phyloP scores from a whole-genome alignment of 1,140 invertebrate genomes.

The Battus philenor region DNA sequence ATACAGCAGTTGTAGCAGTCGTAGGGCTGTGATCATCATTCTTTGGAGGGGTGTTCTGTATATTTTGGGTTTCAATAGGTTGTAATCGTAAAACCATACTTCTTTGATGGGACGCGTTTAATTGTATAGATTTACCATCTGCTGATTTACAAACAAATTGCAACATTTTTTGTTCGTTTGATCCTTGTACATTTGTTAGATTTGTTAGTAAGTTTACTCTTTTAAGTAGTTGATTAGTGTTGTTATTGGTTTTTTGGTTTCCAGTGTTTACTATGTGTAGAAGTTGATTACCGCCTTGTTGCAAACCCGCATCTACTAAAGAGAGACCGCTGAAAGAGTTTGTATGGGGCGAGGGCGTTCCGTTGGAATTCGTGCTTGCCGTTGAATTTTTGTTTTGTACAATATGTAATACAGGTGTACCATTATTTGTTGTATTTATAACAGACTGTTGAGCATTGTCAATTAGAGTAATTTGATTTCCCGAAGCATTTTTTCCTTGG shows the following conservation, averaged over 20 bases:
- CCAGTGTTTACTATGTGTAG: slow-evolving; percentile 71
- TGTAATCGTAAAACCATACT: slow-evolving; percentile 71
- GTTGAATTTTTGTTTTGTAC: slow-evolving; percentile 62
- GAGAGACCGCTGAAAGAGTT: slow-evolving; percentile 63
- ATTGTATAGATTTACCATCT: slow-evolving; percentile 74
- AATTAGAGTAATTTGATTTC: slow-evolving; percentile 60
- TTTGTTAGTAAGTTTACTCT: slow-evolving; percentile 72
- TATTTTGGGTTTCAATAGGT: slow-evolving; percentile 51
- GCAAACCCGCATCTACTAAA: slow-evolving; percentile 60
- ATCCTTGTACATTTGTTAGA: slow-evolving; percentile 66
- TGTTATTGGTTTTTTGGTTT: slow-evolving; percentile 47
- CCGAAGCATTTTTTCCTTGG: slow-evolving; percentile 63
- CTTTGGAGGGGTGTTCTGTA: slow-evolving; percentile 39
- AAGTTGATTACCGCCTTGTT: slow-evolving; percentile 66
- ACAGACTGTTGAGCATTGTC: slow-evolving; percentile 64
- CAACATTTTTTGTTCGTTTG: slow-evolving; percentile 73
- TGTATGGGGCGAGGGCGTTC: slow-evolving; percentile 31
- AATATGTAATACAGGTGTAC: slow-evolving; percentile 68
- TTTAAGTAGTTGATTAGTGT: slow-evolving; percentile 59
- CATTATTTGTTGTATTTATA: slow-evolving; percentile 51
- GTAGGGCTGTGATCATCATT: slow-evolving; percentile 38
- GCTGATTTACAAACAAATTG: slow-evolving; percentile 78
- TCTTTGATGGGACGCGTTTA: slow-evolving; percentile 68
- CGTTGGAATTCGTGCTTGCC: slow-evolving; percentile 30
- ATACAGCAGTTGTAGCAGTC: slow-evolving; percentile 18